These are phyloP conservation scores for Baryphthengus martii DNA, from an alignment of 2,113 vertebrate species.

Conservation along the genomic window DNA sequence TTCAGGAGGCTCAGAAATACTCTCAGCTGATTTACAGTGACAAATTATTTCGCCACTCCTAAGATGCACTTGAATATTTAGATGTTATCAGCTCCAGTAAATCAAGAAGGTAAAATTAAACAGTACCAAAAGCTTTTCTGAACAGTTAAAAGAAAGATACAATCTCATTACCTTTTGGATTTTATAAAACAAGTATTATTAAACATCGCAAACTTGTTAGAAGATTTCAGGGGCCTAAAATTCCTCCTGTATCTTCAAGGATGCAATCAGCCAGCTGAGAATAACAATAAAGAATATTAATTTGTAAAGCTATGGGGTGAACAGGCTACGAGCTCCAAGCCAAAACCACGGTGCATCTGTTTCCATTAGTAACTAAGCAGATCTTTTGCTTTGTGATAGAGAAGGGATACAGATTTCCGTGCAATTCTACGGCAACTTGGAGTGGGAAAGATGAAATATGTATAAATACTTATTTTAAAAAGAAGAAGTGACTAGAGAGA, in stretches of 20 bases:
- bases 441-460: neutral
- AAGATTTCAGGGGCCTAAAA: neutral
- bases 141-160: neutral
- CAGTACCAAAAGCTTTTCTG: conserved; percentile 6
- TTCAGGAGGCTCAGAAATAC: conserved; percentile 2
- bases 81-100: conserved; percentile 22
- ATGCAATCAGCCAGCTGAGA: neutral
- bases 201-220: conserved; percentile 17
- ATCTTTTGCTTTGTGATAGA: neutral
- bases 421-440: neutral
- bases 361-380: conserved; percentile 30
- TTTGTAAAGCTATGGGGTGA: neutral
- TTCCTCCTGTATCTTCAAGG: conserved; percentile 11
- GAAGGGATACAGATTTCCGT: neutral
- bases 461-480: neutral
- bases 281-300: conserved; percentile 16
- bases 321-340: conserved; percentile 4
- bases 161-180: conserved; percentile 8
- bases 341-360: neutral
- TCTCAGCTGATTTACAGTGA: conserved; percentile 24
- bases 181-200: conserved; percentile 48
- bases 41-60: conserved; percentile 6
- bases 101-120: conserved; percentile 43
- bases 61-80: neutral
- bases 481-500: neutral